Evolutionary conservation across 2,113 vertebrate species (phyloP).

Genomic region (Chloropsis hardwickii): DNA sequence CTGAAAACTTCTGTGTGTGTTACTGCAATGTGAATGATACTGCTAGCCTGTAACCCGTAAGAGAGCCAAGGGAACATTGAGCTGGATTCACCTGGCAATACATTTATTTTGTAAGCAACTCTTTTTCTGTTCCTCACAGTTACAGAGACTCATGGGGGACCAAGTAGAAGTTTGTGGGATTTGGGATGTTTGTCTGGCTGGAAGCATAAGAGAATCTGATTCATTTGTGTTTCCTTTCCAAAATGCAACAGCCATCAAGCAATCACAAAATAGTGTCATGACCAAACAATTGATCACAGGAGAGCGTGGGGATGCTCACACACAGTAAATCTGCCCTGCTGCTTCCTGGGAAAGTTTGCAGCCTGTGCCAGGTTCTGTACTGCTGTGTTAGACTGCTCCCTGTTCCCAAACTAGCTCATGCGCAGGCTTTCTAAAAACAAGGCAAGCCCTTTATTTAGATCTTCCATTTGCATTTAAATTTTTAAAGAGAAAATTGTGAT

Average conservation of each 20-base stretch:
- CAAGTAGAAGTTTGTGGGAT: neutral
- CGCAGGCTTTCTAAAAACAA: neutral
- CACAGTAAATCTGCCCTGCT: neutral
- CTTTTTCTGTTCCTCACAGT: neutral
- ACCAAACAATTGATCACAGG: neutral
- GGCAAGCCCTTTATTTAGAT: neutral
- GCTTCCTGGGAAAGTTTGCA: neutral
- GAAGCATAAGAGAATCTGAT: neutral
- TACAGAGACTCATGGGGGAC: neutral
- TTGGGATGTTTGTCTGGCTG: neutral
- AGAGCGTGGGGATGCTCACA: neutral
- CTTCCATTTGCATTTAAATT: neutral
- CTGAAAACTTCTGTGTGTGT: neutral
- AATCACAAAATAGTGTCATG: neutral
- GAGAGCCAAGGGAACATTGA: neutral
- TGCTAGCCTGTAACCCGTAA: neutral
- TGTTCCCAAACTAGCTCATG: neutral
- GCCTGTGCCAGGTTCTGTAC: neutral
- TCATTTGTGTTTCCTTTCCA: neutral
- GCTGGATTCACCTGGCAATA: neutral
- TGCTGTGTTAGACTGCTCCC: neutral
- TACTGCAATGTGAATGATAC: neutral
- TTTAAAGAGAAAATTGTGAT: neutral
- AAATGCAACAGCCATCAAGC: neutral
- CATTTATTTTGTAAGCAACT: neutral